A percentile compares a stretch with the other conserved stretches of the same genome.
Conservation (phyloP, 2,113 vertebrate genomes). For the Meleagris gallopavo region DNA sequence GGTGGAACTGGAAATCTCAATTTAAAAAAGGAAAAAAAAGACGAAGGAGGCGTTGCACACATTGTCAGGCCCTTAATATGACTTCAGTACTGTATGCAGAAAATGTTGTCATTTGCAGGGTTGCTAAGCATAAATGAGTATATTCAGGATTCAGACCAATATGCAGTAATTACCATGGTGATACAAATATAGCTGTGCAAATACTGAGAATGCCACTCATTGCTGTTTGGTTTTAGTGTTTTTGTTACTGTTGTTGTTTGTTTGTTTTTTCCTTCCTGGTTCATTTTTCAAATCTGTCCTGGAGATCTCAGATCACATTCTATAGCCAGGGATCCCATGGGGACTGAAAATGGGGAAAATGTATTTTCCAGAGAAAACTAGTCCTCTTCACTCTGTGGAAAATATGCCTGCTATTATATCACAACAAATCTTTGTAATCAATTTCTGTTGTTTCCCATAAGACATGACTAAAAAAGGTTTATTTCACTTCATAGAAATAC, state of each 20-base stretch:
- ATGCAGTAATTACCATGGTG: not conserved
- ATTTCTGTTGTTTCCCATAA: not conserved
- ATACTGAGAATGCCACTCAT: not conserved
- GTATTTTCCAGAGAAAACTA: not conserved
- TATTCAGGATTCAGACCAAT: not conserved
- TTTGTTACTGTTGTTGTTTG: not conserved
- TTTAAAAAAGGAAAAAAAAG: not conserved
- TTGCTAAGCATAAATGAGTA: not conserved
- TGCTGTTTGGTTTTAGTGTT: not conserved
- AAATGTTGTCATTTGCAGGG: not conserved
- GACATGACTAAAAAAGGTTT: not conserved
- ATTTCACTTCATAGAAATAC: not conserved
- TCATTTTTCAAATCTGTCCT: not conserved
- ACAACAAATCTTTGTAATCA: not conserved
- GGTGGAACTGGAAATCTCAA: not conserved
- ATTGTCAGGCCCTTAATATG: not conserved
- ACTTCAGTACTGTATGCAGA: not conserved
- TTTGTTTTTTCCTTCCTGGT: rapidly evolving
- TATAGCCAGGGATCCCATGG: not conserved
- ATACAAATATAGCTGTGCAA: not conserved
- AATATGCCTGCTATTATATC: not conserved
- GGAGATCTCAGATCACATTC: not conserved
- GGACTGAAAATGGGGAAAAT: not conserved
- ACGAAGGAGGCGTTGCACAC: not conserved
- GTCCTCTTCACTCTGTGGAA: not conserved